Evolutionary conservation across 2,113 vertebrate species (phyloP).

Genomic region (Channa maculata): DNA sequence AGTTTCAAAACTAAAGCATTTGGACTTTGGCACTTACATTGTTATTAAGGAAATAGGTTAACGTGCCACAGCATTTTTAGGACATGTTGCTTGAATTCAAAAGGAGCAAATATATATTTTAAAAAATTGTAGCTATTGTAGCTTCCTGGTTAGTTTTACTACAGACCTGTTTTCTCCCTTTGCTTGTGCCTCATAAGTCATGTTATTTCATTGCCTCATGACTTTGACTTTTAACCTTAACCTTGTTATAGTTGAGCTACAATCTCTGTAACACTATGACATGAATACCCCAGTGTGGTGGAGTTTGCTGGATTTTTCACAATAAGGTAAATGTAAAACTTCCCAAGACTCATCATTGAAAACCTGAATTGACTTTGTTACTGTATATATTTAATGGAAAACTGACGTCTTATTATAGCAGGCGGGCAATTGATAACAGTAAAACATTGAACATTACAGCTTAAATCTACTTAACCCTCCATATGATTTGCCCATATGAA

Average conservation of each 20-base stretch:
- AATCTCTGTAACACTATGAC: slow-evolving; percentile 1
- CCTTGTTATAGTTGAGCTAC: slow-evolving; percentile 13
- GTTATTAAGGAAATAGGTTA: too few relatives aligned
- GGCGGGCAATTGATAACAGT: background rate
- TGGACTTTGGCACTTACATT: too few relatives aligned
- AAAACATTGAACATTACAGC: background rate
- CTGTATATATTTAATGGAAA: background rate
- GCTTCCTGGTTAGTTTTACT: background rate
- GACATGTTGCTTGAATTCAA: too few relatives aligned
- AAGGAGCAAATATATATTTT: too few relatives aligned
- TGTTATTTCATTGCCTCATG: slow-evolving; percentile 21
- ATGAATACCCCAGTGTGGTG: slow-evolving; percentile 8
- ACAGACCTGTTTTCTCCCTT: background rate
- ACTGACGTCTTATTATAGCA: background rate
- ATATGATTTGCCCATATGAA: background rate
- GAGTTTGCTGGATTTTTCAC: slow-evolving; percentile 23
- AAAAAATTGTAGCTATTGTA: too few relatives aligned
- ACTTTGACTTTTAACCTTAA: slow-evolving; percentile 34
- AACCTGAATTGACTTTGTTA: slow-evolving; percentile 4
- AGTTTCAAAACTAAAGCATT: too few relatives aligned
- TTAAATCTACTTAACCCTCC: background rate
- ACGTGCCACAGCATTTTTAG: too few relatives aligned
- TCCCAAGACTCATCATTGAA: slow-evolving; percentile 5
- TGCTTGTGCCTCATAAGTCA: background rate
- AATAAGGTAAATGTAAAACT: slow-evolving; percentile 1